Evolutionary conservation across 2,797 vertebrate genomes (phyloP).

Genomic region (Rhodeus uyekii): DNA sequence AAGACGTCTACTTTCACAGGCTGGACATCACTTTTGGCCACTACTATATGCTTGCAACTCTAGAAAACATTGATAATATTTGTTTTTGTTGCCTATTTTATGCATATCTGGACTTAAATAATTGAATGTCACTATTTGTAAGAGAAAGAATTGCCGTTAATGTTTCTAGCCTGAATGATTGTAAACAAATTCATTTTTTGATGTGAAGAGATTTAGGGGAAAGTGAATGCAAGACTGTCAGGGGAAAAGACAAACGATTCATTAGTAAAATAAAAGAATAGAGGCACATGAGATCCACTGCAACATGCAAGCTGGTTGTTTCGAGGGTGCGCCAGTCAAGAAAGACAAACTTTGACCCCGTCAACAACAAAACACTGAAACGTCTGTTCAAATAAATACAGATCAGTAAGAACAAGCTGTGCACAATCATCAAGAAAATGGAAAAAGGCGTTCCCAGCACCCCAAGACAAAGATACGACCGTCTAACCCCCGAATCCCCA

Average conservation of each 20-base stretch:
- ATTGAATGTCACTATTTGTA: neutral
- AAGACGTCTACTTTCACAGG: neutral
- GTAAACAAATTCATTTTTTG: neutral
- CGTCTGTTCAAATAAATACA: constrained; percentile 40
- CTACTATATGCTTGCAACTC: neutral
- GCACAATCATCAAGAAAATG: constrained; percentile 77
- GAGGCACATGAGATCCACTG: constrained; percentile 58
- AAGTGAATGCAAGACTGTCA: neutral
- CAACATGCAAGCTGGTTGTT: constrained; percentile 76
- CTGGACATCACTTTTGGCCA: neutral
- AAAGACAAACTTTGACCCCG: constrained; percentile 58
- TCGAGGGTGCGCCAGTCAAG: constrained; percentile 64
- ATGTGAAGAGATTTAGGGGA: neutral
- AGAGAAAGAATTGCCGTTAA: neutral
- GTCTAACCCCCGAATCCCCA: constrained; percentile 73
- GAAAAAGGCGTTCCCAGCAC: constrained; percentile 61
- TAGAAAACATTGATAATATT: neutral
- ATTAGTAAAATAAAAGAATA: constrained; percentile 58
- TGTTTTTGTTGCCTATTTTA: neutral
- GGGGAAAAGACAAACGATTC: constrained; percentile 67
- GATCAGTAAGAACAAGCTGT: constrained; percentile 81
- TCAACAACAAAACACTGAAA: constrained; percentile 76
- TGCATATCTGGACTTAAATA: neutral
- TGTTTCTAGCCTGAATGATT: neutral
- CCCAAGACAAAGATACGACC: constrained; percentile 69